These are phyloP conservation scores for Gymnogyps californianus DNA, from an alignment of 2,113 vertebrate genomes.

Conservation along the genomic window DNA sequence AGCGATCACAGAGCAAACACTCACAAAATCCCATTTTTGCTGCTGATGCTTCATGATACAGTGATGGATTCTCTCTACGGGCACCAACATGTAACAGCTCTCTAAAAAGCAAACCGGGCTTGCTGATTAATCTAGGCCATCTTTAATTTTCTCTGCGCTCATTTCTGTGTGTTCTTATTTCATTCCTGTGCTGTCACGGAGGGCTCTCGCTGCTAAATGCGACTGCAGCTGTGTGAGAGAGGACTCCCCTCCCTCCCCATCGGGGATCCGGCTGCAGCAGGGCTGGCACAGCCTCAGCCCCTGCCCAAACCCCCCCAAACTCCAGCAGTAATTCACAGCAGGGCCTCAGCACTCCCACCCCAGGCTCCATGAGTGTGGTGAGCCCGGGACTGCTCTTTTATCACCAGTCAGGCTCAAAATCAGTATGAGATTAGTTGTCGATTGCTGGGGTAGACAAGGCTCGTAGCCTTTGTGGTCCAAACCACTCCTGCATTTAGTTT, in stretches of 20 bases:
- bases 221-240: background rate
- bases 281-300: background rate
- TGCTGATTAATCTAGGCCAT: background rate
- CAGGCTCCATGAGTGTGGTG: background rate
- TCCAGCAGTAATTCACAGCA: background rate
- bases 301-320: background rate
- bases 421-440: background rate
- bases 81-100: background rate
- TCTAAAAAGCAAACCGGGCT: background rate
- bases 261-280: fast-evolving
- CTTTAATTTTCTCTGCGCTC: background rate
- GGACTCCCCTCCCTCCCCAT: background rate
- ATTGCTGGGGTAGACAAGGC: background rate
- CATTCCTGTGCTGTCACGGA: background rate
- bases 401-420: background rate
- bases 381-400: background rate
- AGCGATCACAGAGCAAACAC: background rate
- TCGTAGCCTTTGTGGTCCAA: background rate
- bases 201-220: background rate
- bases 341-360: background rate
- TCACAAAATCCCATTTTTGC: background rate
- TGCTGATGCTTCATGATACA: background rate
- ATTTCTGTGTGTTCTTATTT: background rate
- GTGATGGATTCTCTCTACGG: background rate
- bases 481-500: background rate